These are phyloP conservation scores for Tubulanus polymorphus DNA, from an alignment of 2,888 invertebrate species.

Conservation along the genomic window DNA sequence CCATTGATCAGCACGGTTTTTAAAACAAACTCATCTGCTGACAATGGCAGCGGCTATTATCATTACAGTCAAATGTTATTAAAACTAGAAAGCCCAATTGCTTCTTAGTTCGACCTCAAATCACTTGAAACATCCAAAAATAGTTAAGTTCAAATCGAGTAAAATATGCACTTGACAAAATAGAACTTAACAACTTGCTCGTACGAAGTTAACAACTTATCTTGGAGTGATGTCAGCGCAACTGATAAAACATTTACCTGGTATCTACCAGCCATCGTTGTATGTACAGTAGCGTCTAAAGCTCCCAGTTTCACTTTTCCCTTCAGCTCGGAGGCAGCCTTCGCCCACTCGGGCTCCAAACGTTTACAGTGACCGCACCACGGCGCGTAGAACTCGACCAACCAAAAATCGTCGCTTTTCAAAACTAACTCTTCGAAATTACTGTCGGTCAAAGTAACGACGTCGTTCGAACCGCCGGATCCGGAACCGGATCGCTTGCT, in stretches of 20 bases:
- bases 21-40: no score
- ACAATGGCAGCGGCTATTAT: no score
- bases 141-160: no score
- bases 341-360: constrained; percentile 92
- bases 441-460: constrained; percentile 88
- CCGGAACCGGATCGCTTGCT: constrained; percentile 25
- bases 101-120: no score
- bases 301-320: constrained; percentile 93
- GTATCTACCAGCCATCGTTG: constrained; percentile 74
- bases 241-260: constrained; percentile 58
- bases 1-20: no score
- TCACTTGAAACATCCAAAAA: no score
- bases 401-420: constrained; percentile 90
- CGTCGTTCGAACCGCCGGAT: constrained; percentile 58
- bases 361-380: constrained; percentile 75
- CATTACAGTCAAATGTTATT: no score
- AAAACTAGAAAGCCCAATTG: no score
- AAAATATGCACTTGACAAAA: no score
- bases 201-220: no score
- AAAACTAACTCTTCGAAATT: constrained; percentile 92
- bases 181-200: no score
- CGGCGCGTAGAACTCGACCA: constrained; percentile 93
- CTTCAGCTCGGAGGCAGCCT: constrained; percentile 89
- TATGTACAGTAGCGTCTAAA: constrained; percentile 90
- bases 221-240: no score